Conservation (phyloP, 2,113 vertebrate species). For the Tupaia chinensis region DNA sequence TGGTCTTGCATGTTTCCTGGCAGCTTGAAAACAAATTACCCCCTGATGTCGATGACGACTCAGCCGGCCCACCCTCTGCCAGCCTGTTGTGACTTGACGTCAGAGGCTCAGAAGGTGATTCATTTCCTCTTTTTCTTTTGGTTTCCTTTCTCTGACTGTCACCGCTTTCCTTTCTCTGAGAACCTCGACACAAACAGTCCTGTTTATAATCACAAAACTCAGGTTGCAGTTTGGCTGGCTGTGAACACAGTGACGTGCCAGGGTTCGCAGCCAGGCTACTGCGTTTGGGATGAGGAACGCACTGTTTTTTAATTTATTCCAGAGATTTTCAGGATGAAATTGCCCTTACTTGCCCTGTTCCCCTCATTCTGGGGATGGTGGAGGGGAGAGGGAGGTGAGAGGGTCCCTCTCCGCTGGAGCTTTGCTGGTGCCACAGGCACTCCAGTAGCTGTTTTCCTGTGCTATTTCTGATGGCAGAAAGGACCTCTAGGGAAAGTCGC, state of each 20-base stretch:
- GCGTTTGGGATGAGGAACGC: neutral
- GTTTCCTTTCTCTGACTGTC: constrained; percentile 71
- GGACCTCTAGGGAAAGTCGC: neutral
- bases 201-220: neutral
- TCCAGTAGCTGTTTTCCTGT: neutral
- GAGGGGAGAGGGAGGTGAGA: neutral
- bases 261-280: neutral
- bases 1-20: neutral
- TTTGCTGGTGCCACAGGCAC: neutral
- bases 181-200: neutral
- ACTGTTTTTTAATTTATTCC: neutral
- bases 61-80: neutral
- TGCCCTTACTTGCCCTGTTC: neutral
- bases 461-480: neutral
- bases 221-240: neutral
- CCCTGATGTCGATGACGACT: neutral
- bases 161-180: constrained; percentile 52
- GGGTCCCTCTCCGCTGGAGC: neutral
- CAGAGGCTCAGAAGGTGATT: constrained; percentile 64
- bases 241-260: too few relatives aligned
- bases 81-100: neutral
- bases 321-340: neutral
- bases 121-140: constrained; percentile 73
- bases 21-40: neutral
- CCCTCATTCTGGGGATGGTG: neutral